Evolutionary conservation across 1,140 invertebrate genomes (phyloP).

Genomic region (Orius insidiosus): DNA sequence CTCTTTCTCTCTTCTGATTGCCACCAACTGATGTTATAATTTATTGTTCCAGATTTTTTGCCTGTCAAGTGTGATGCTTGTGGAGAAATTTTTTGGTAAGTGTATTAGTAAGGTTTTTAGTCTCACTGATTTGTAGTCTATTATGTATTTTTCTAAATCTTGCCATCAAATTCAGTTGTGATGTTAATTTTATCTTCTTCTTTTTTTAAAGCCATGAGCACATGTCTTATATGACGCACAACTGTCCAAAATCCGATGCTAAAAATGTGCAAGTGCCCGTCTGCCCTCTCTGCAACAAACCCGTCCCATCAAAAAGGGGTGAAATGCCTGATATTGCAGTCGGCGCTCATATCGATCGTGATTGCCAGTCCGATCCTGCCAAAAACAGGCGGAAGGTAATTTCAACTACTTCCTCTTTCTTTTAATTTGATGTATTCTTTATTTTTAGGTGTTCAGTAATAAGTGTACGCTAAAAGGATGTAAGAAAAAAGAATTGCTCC

Average conservation of each 20-base stretch:
- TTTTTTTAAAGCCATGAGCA: slow-evolving; percentile 49
- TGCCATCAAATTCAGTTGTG: background rate
- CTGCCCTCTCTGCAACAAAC: slow-evolving; percentile 77
- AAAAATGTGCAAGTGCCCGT: slow-evolving; percentile 85
- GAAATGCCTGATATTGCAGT: slow-evolving; percentile 75
- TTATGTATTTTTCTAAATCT: background rate
- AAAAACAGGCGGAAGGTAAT: slow-evolving; percentile 43
- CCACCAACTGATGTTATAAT: slow-evolving; percentile 11
- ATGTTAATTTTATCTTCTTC: background rate
- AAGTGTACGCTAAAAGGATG: slow-evolving; percentile 68
- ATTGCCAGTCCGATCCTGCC: slow-evolving; percentile 77
- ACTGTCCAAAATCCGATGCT: slow-evolving; percentile 55
- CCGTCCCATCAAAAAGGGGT: slow-evolving; percentile 62
- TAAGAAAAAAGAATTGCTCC: slow-evolving; percentile 75
- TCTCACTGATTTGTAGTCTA: background rate
- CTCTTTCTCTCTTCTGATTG: background rate
- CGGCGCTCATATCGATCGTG: slow-evolving; percentile 75
- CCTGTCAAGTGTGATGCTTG: slow-evolving; percentile 91
- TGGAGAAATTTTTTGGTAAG: slow-evolving; percentile 67
- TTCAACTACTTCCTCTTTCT: background rate
- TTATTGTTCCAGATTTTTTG: slow-evolving; percentile 62
- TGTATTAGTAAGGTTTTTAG: slow-evolving; percentile 20
- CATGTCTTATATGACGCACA: slow-evolving; percentile 61
- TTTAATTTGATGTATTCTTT: slow-evolving; percentile 13
- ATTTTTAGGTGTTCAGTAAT: slow-evolving; percentile 60